phyloP scores from a whole-genome alignment of 1,140 invertebrate genomes.

The Lucilia cuprina region DNA sequence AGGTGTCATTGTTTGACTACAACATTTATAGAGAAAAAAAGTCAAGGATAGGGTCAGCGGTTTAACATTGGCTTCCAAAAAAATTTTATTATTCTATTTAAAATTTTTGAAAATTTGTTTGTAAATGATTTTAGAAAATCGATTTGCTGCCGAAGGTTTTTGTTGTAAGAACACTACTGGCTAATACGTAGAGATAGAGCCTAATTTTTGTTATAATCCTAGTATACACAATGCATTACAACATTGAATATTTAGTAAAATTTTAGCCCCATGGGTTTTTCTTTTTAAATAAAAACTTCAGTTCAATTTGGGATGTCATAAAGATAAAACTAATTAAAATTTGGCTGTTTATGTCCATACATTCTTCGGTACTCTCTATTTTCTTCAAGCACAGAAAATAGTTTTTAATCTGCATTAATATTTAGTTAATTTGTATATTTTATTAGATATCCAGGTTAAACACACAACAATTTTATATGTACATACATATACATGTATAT shows the following conservation, averaged over 20 bases:
- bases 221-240: not conserved
- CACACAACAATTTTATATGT: not conserved
- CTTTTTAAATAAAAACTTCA: not conserved
- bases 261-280: not conserved
- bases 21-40: too few relatives aligned
- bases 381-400: not conserved
- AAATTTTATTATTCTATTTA: too few relatives aligned
- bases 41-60: too few relatives aligned
- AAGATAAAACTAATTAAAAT: slow-evolving; percentile 25
- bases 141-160: too few relatives aligned
- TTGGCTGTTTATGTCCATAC: not conserved
- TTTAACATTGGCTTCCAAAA: too few relatives aligned
- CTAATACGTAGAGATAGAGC: too few relatives aligned
- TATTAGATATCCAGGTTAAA: not conserved
- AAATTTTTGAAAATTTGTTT: too few relatives aligned
- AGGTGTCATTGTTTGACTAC: too few relatives aligned
- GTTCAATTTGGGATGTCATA: not conserved
- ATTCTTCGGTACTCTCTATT: not conserved
- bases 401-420: not conserved
- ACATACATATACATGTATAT: too few relatives aligned
- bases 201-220: too few relatives aligned
- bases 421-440: not conserved
- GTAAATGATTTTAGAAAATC: too few relatives aligned
- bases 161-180: too few relatives aligned
- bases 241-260: not conserved